Evolutionary conservation across 2,888 invertebrate genomes (phyloP).

Genomic region (Steromphala cineraria): DNA sequence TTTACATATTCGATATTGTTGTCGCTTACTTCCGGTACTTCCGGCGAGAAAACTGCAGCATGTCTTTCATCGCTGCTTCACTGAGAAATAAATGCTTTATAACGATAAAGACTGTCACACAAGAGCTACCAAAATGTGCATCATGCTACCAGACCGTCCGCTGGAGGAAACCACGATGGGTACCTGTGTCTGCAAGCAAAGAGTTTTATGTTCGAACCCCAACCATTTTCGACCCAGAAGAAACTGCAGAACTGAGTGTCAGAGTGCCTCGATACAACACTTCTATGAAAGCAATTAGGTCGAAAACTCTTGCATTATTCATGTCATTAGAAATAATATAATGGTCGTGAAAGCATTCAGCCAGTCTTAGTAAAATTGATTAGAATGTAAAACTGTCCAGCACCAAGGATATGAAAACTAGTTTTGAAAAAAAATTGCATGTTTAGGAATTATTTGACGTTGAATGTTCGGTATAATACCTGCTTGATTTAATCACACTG

Average conservation of each 20-base stretch:
- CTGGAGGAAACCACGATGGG: constrained; percentile 66
- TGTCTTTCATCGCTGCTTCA: background rate
- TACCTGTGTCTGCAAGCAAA: constrained; percentile 61
- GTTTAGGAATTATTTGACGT: too few relatives aligned
- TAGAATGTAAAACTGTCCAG: too few relatives aligned
- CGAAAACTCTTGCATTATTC: constrained; percentile 1
- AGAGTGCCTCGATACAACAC: constrained; percentile 49
- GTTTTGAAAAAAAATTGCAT: too few relatives aligned
- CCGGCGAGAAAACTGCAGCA: background rate
- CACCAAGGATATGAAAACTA: too few relatives aligned
- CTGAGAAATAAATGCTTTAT: background rate
- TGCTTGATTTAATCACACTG: too few relatives aligned
- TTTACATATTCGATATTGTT: background rate
- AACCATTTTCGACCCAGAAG: constrained; percentile 53
- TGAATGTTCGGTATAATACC: too few relatives aligned
- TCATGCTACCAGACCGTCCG: constrained; percentile 45
- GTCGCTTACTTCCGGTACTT: too few relatives aligned
- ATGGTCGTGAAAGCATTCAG: too few relatives aligned
- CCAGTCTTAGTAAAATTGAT: too few relatives aligned
- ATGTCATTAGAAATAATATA: too few relatives aligned
- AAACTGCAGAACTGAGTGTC: constrained; percentile 44
- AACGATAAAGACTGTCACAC: background rate
- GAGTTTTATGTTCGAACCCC: constrained; percentile 59
- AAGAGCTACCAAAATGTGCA: background rate
- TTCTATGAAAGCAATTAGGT: constrained; percentile 51